phyloP scores from a whole-genome alignment of 2,888 invertebrate species.

The Taphrorychus bicolor region DNA sequence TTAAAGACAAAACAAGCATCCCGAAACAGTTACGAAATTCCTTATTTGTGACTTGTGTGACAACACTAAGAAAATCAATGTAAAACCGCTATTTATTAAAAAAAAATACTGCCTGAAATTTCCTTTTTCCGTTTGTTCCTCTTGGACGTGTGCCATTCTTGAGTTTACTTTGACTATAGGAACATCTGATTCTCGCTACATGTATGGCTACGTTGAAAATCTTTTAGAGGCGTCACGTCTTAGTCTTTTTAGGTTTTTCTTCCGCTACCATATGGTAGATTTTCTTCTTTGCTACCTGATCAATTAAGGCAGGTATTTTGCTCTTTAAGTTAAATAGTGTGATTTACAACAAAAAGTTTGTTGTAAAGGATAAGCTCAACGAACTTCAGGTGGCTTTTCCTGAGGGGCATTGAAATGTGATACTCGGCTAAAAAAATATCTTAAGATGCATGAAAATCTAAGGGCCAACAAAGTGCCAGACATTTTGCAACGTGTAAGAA shows the following conservation, averaged over 20 bases:
- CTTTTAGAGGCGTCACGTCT: slow-evolving; percentile 1
- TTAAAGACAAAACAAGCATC: too few relatives aligned
- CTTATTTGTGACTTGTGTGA: too few relatives aligned
- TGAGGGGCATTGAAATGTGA: too few relatives aligned
- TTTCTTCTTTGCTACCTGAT: not conserved
- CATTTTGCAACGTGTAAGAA: too few relatives aligned
- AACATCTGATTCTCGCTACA: not conserved
- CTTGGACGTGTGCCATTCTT: not conserved
- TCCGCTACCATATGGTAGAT: not conserved
- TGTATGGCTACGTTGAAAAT: not conserved
- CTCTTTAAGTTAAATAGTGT: not conserved
- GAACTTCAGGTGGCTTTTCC: too few relatives aligned
- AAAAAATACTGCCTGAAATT: not conserved
- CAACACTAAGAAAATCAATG: too few relatives aligned
- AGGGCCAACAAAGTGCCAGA: too few relatives aligned
- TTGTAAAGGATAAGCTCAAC: not conserved
- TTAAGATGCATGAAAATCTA: too few relatives aligned
- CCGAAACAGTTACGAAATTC: too few relatives aligned
- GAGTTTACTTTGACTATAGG: not conserved
- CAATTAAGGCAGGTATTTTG: not conserved
- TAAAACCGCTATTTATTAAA: too few relatives aligned
- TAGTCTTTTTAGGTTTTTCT: not conserved
- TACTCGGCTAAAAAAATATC: too few relatives aligned
- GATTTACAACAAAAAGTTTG: not conserved
- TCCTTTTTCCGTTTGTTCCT: slow-evolving; percentile 17